These are phyloP conservation scores for Heliothis peltigera DNA, from an alignment of 2,888 invertebrate species.

Conservation along the genomic window DNA sequence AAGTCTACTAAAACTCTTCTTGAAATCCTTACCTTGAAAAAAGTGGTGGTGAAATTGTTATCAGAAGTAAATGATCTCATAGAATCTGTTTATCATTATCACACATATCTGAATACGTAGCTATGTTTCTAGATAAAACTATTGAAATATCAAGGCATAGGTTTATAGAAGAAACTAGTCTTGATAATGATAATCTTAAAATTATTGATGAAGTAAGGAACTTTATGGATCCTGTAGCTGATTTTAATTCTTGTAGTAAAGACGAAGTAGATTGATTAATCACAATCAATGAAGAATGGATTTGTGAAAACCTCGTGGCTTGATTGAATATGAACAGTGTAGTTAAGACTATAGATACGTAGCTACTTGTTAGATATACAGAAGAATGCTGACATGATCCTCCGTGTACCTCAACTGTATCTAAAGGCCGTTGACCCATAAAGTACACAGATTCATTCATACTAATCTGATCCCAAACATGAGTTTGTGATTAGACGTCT, in stretches of 20 bases:
- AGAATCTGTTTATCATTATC: background rate
- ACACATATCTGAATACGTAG: background rate
- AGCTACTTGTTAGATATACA: constrained; percentile 9
- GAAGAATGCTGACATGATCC: constrained; percentile 16
- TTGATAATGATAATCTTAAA: background rate
- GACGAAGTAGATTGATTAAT: constrained; percentile 32
- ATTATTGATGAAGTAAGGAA: background rate
- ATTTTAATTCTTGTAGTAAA: background rate
- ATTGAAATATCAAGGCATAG: background rate
- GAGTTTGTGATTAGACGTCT: constrained; percentile 23
- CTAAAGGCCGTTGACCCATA: constrained; percentile 55
- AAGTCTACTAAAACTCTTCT: background rate
- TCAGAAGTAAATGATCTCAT: background rate
- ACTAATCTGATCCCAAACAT: constrained; percentile 38
- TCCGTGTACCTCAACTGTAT: constrained; percentile 30
- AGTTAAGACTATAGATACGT: background rate
- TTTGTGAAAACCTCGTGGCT: constrained; percentile 40
- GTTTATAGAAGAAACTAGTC: background rate
- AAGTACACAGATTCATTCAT: constrained; percentile 51
- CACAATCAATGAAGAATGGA: constrained; percentile 34
- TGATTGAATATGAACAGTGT: constrained; percentile 39
- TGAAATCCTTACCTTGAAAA: constrained; percentile 12
- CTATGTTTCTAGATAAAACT: background rate
- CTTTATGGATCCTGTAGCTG: background rate
- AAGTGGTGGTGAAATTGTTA: background rate